Percentiles rank a stretch among this genome's conserved stretches.
Evolutionary conservation across 23 tunicate genomes (phyloP).

Genomic region (Trididemnum miniatum): DNA sequence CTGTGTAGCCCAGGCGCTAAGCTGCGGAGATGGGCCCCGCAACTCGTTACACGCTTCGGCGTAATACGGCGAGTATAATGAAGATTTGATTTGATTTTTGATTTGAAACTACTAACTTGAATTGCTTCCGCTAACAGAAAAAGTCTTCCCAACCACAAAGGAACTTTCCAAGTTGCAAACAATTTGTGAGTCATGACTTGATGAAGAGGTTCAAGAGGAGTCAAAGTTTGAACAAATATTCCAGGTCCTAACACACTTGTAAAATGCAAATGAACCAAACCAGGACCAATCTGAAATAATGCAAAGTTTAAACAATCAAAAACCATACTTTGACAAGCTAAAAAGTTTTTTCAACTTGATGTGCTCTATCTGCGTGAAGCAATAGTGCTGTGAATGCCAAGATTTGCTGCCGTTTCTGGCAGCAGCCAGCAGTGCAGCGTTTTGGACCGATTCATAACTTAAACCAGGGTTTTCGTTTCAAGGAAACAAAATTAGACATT

Average conservation of each 20-base stretch:
- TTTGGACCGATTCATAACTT: no score
- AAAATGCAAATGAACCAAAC: conserved; percentile 77
- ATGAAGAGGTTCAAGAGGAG: conserved; percentile 74
- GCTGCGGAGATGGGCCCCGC: no score
- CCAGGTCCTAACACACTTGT: conserved; percentile 44
- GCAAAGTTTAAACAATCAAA: background rate
- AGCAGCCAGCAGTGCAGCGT: no score
- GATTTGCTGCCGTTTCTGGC: no score
- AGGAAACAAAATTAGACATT: no score
- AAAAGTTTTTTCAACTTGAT: background rate
- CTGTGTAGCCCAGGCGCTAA: no score
- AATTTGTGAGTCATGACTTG: conserved; percentile 73
- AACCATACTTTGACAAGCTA: background rate
- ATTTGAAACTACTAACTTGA: conserved; percentile 40
- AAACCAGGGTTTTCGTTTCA: no score
- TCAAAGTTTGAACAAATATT: conserved; percentile 63
- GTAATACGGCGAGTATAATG: no score
- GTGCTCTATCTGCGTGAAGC: no score
- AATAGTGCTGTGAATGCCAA: no score
- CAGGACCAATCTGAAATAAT: conserved; percentile 80
- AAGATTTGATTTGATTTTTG: no score
- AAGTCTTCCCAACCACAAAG: conserved; percentile 55
- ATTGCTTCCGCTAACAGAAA: conserved; percentile 64
- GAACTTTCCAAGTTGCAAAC: conserved; percentile 62
- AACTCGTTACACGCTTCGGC: no score